Base-by-base conservation (phyloP, 2,797 vertebrate species). In the Sorex maritimensis region DNA sequence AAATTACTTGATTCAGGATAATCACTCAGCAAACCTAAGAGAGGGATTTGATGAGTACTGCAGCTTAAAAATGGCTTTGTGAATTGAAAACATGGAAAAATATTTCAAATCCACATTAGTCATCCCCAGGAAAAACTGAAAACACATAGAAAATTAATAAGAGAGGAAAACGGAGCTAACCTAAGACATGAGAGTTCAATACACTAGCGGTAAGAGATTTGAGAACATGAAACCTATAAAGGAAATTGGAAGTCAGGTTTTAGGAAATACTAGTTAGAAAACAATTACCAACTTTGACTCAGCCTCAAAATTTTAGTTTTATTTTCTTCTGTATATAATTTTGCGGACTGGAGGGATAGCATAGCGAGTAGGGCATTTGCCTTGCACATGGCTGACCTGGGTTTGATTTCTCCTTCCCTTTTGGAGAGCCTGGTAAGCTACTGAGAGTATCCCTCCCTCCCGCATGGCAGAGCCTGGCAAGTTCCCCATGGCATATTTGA, bases 1-100 rank as follows among this genome's bases (percentile, higher is more conserved):
- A 44, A 80, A 61, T 24, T 41, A 93, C 24, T 38, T 86, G 67
- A 67, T 71, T 88, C 14, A 61, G 73, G 58, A 78, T 49, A 69
- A 52, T 55, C 77, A n/a, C 13, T 58, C 69, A 85, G 7, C 1
- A 79, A 83, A 74, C n/a, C 26, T 15, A 84, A 95, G n/a, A 72
- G 41, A 44, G 2, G 7, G 12, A 23, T 92, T 72, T 75, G 67
- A 74, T 74, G 67, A 67, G 15, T 44, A 7, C 4, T 28, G 4
- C 17, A 86, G 23, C 46, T 68, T 65, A 30, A 74, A 72, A 68
- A 69, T 52, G 63, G 7, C 6, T 81, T 78, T 79, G 46, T 4
- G n/a, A 24, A 44, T 14, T 41, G 26, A 69, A 55, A 82, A 69
- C 83, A 30, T 89, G 67, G 63, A 78, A 73, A 78, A 34, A 73